A percentile compares a stretch with the other conserved stretches of the same genome.
phyloP scores from a whole-genome alignment of 2,113 vertebrate species.

The Tachycineta bicolor region DNA sequence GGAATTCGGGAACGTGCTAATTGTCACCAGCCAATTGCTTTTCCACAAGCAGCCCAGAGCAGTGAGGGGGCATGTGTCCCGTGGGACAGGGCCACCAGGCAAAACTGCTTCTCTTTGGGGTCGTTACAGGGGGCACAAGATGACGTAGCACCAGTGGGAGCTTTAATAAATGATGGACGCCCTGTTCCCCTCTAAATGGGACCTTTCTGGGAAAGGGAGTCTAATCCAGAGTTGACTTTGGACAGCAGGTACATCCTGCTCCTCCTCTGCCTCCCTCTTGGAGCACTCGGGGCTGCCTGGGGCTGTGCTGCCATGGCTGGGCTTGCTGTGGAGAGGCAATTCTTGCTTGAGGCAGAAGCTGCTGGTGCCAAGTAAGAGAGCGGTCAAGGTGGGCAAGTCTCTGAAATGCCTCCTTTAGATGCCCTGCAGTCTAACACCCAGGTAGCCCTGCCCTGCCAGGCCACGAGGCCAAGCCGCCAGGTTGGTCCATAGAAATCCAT shows the following conservation, averaged over 20 bases:
- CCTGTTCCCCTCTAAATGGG: background rate
- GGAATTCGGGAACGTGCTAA: rapidly evolving
- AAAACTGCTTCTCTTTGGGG: background rate
- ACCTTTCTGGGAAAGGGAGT: background rate
- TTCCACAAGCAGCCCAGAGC: background rate
- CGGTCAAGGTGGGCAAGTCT: rapidly evolving
- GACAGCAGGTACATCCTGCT: background rate
- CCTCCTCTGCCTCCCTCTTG: background rate
- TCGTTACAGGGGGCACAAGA: background rate
- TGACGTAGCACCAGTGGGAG: background rate
- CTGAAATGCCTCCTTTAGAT: background rate
- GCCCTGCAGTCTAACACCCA: background rate
- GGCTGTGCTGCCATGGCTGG: background rate
- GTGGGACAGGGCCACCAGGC: background rate
- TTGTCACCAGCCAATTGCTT: background rate
- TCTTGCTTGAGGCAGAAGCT: background rate
- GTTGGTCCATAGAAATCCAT: background rate
- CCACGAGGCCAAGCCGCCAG: rapidly evolving
- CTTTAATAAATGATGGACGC: background rate
- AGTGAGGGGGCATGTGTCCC: rapidly evolving
- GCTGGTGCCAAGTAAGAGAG: background rate
- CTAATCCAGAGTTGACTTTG: slow-evolving; percentile 4
- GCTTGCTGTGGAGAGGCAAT: background rate
- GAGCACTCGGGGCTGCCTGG: background rate
- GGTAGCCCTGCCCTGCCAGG: background rate